phyloP scores from a whole-genome alignment of 1,140 invertebrate species.

The Drosophila melanica region DNA sequence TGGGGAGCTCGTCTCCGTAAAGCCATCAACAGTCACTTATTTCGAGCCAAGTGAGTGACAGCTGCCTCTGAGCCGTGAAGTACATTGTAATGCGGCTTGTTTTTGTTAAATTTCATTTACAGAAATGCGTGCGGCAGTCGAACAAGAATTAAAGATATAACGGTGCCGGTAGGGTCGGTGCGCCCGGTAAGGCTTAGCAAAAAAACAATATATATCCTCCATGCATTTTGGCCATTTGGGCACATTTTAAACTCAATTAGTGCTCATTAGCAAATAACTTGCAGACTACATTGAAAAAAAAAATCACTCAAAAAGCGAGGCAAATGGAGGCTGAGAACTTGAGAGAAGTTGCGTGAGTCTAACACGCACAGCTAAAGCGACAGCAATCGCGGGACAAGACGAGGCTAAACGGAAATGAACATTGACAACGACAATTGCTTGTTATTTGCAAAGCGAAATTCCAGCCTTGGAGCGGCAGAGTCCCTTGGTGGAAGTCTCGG shows the following conservation, averaged over 20 bases:
- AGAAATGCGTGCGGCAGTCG: conserved; percentile 61
- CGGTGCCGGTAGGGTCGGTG: conserved; percentile 3
- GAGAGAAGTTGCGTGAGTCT: conserved; percentile 34
- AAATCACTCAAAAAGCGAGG: conserved; percentile 65
- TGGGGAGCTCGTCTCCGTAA: conserved; percentile 57
- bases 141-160: conserved; percentile 11
- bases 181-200: conserved; percentile 9
- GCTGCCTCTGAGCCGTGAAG: conserved; percentile 49
- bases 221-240: conserved; percentile 65
- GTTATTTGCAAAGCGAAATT: conserved; percentile 81
- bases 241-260: conserved; percentile 80
- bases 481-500: conserved; percentile 7
- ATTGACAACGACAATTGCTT: conserved; percentile 83
- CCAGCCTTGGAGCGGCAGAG: conserved; percentile 63
- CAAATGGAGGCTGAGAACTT: conserved; percentile 18
- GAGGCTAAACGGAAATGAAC: conserved; percentile 77
- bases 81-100: conserved; percentile 47
- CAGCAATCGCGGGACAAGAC: not conserved
- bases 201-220: conserved; percentile 14
- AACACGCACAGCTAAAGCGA: conserved; percentile 36
- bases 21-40: conserved; percentile 77
- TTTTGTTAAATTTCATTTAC: conserved; percentile 77
- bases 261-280: conserved; percentile 77
- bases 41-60: conserved; percentile 69
- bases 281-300: conserved; percentile 40